Base-by-base conservation (phyloP, 2,888 invertebrate species). In the Brachypalpus laphriformis region DNA sequence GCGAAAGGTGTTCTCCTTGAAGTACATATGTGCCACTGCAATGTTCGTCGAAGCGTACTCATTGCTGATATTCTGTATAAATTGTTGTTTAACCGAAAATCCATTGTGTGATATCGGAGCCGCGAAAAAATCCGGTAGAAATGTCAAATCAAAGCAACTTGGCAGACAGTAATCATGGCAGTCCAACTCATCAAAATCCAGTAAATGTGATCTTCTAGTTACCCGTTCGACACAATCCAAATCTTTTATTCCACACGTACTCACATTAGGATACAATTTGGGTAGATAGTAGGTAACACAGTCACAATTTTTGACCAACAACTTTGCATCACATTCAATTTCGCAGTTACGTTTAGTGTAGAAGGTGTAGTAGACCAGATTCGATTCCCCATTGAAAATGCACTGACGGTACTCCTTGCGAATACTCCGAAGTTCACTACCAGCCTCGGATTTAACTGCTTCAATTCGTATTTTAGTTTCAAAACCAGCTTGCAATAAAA, bases 311-410 rank as follows among this genome's bases (percentile, higher is more conserved):
- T 89, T 70, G 25, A 93, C 90, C 80, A 95, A 92, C 88, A 96
- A 94, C 87, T 94, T 94, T 0, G 96, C 95, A 90, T 96, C 95
- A 90, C 96, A 96, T 91, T 96, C 96, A 92, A 96, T 93, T 89
- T 95, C 94, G 89, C 96, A 96, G 90, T 96, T 96, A 83, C 94
- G 94, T 89, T 96, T 94, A 0, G 96, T 96, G 91, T 96, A 96
- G 1, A 95, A 95, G 88, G 95, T 92, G 89, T 89, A 91, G 90
- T 95, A 96, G 2, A 93, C 93, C 63, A 97, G 91, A 40, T 93
- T 93, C 42, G 94, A 94, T 91, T 97, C 97, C 47, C 93, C 93
- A 0, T 94, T 94, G 89, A 97, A 97, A 72, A 95, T 93, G 88
- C 97, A 96, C 11, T 94, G 94, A 31, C 96, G 92, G 63, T 88